These are phyloP conservation scores for Semotilus atromaculatus DNA, from an alignment of 2,797 vertebrate species.

Conservation along the genomic window DNA sequence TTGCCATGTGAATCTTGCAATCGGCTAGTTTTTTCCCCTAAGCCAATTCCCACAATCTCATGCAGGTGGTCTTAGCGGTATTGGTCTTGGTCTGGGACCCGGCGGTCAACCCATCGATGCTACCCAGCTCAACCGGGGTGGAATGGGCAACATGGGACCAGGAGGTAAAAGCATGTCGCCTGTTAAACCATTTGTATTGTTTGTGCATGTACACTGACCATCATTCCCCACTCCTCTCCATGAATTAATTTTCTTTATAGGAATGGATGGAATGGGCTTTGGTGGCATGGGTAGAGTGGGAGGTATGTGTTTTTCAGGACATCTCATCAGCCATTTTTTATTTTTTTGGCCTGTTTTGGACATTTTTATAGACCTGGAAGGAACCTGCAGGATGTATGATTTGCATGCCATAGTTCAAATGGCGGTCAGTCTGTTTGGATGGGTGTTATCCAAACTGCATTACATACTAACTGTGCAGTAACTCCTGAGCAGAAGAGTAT, in stretches of 20 bases:
- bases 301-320: slow-evolving; percentile 77
- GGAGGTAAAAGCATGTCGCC: slow-evolving; percentile 74
- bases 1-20: not conserved
- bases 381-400: not conserved
- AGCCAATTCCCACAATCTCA: not conserved
- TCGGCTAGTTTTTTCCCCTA: not conserved
- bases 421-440: not conserved
- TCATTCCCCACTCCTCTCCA: slow-evolving; percentile 19
- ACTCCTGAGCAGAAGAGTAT: not conserved
- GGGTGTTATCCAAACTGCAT: not conserved
- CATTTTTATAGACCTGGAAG: not conserved
- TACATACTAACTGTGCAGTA: too few relatives aligned
- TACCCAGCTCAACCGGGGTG: slow-evolving; percentile 88
- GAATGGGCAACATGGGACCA: slow-evolving; percentile 92
- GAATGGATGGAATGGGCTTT: slow-evolving; percentile 96
- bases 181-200: not conserved
- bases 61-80: slow-evolving; percentile 93
- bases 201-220: slow-evolving; percentile 13
- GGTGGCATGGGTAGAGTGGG: slow-evolving; percentile 95
- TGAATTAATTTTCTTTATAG: slow-evolving; percentile 71
- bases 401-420: not conserved
- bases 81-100: slow-evolving; percentile 94
- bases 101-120: slow-evolving; percentile 97
- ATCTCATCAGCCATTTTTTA: slow-evolving; percentile 18
- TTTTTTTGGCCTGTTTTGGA: not conserved